Base-by-base conservation (phyloP, 2,113 vertebrate genomes). In the Tretioscincus oriximinensis region DNA sequence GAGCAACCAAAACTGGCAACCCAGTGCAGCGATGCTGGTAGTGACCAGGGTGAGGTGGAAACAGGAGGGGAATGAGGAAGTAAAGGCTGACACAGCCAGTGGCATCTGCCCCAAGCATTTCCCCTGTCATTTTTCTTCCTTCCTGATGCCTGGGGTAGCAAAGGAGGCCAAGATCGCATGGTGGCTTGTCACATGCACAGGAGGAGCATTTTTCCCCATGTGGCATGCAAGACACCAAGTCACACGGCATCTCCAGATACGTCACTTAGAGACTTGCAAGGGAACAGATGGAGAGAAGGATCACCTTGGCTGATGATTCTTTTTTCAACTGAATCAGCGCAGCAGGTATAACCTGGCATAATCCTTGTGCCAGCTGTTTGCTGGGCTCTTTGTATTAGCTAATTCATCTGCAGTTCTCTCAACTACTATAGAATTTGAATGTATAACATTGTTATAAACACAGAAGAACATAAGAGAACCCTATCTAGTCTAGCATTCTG, bases 1-100 rank as follows among this genome's bases (percentile, higher is more conserved):
- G 84, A 54, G 28, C 67, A 88, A 84, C 82, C 2, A 65, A 85
- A 79, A 79, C 68, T 14, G 84, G 84, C 60, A 89, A 16, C 16
- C 76, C 28, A 41, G 58, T 81, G 26, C 85, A 81, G 63, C 66
- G 67, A 82, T n/a, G 64, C 60, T 16, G 81, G 41, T 54, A 66
- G 31, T n/a, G 75, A 73, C 69, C 72, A 47, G n/a, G 81, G 35
- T 83, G 82, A 26, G 31, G 10, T 2, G 12, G 60, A 12, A 58
- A 51, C 49, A 51, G 18, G 54, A 58, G 54, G 18, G 18, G 54
- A 18, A 58, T 5, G 5, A 29, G 72, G 22, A 11, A 49, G 67
- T 60, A 14, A 73, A 31, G 18, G 26, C 54, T 89, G 60, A 68
- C 61, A 81, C 28, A 81, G 51, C 84, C 81, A 28, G 45, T 29